Evolutionary conservation across 2,113 vertebrate genomes (phyloP).

Genomic region (Pampusana beccarii): DNA sequence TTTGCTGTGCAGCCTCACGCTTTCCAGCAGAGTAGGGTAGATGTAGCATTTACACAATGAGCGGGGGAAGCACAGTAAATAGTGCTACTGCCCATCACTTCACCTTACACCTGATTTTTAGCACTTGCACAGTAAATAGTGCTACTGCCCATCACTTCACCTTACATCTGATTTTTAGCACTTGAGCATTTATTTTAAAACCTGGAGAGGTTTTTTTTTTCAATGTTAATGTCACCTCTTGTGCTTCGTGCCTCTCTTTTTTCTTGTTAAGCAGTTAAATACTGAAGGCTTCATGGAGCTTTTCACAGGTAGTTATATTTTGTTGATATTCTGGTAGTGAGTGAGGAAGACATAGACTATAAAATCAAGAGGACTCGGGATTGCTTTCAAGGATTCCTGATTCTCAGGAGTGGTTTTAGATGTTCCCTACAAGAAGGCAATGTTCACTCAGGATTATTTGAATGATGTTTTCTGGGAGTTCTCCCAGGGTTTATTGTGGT

Average conservation of each 20-base stretch:
- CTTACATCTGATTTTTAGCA: neutral
- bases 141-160: neutral
- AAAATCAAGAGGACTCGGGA: neutral
- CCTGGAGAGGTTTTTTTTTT: neutral
- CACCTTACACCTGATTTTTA: neutral
- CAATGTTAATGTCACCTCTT: neutral
- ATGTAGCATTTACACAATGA: neutral
- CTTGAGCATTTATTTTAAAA: neutral
- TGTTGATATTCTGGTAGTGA: neutral
- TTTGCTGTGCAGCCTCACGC: neutral
- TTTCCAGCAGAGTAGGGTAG: neutral
- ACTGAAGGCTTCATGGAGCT: neutral
- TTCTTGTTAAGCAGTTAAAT: neutral
- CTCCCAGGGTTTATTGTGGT: neutral
- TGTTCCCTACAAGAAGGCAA: rapidly evolving
- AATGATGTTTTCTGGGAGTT: neutral
- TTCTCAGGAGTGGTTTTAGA: neutral
- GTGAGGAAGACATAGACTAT: neutral
- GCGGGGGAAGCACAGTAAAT: neutral
- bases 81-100: neutral
- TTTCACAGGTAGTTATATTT: neutral
- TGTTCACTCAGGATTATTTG: neutral
- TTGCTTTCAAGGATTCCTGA: neutral
- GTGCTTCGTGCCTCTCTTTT: neutral
- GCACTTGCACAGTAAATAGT: neutral